phyloP scores from a whole-genome alignment of 2,797 vertebrate species.

The Ispidina lecontei region DNA sequence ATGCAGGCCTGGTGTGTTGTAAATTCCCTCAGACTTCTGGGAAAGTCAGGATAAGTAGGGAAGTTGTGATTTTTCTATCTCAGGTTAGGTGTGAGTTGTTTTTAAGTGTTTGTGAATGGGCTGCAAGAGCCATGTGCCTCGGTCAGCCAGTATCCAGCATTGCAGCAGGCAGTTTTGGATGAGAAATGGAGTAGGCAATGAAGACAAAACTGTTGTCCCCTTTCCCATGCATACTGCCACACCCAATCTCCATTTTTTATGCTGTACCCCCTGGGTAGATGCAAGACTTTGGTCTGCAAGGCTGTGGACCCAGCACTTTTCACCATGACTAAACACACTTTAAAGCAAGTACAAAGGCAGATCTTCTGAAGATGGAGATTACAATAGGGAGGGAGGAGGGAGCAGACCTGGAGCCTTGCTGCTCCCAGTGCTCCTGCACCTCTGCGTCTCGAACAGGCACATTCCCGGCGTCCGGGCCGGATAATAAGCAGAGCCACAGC shows the following conservation, averaged over 20 bases:
- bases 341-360: neutral
- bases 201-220: neutral
- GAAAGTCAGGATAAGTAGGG: neutral
- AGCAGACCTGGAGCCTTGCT: neutral
- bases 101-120: neutral
- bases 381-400: neutral
- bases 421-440: neutral
- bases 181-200: neutral
- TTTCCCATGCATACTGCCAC: neutral
- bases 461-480: constrained; percentile 41
- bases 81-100: neutral
- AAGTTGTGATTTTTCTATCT: neutral
- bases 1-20: neutral
- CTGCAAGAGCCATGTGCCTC: fast-evolving
- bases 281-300: neutral
- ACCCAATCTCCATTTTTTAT: neutral
- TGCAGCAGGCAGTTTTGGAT: neutral
- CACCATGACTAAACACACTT: neutral
- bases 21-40: neutral
- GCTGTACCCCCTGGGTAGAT: neutral
- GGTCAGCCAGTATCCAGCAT: neutral
- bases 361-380: constrained; percentile 17
- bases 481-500: constrained; percentile 59
- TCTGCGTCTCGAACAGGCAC: neutral
- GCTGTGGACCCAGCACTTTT: neutral